These are phyloP conservation scores for Melanotaenia duboulayi DNA, from an alignment of 2,113 vertebrate species.

Conservation along the genomic window DNA sequence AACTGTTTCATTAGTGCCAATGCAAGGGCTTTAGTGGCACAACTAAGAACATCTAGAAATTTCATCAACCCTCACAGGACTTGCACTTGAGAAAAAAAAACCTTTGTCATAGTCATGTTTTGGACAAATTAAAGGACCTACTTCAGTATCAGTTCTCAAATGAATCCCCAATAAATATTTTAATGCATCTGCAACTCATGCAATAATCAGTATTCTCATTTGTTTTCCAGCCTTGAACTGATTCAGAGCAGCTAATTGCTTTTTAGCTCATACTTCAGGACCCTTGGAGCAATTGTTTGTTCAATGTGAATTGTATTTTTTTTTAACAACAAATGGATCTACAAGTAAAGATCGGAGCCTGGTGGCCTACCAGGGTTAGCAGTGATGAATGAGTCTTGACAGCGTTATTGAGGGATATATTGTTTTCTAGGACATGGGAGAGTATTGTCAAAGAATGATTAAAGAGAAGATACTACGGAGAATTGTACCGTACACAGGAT, in stretches of 20 bases:
- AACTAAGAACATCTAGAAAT: slow-evolving; percentile 4
- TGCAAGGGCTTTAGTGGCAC: slow-evolving; percentile 18
- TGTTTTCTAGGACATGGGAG: slow-evolving; percentile 57
- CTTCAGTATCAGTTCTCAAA: slow-evolving; percentile 21
- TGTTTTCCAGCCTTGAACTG: slow-evolving; percentile 39
- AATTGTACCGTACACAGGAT: slow-evolving; percentile 2
- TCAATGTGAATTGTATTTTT: not conserved
- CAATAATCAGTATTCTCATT: slow-evolving; percentile 39
- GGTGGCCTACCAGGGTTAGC: slow-evolving; percentile 21
- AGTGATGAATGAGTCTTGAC: slow-evolving; percentile 64
- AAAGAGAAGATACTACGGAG: slow-evolving; percentile 45
- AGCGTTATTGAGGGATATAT: slow-evolving; percentile 69
- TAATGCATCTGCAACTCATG: slow-evolving; percentile 17
- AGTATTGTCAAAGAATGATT: slow-evolving; percentile 44
- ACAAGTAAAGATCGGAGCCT: slow-evolving; percentile 43
- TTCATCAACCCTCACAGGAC: slow-evolving; percentile 7
- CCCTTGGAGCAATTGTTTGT: slow-evolving; percentile 38
- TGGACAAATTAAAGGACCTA: slow-evolving; percentile 26
- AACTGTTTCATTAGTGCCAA: slow-evolving; percentile 44
- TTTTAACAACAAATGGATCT: slow-evolving; percentile 65
- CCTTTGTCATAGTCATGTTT: not conserved
- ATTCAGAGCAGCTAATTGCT: slow-evolving; percentile 43
- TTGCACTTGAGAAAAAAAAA: slow-evolving; percentile 27
- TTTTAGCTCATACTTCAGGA: slow-evolving; percentile 12
- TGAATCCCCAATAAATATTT: slow-evolving; percentile 55